Conservation (phyloP, 2,888 invertebrate genomes). For the Lypha dubia region DNA sequence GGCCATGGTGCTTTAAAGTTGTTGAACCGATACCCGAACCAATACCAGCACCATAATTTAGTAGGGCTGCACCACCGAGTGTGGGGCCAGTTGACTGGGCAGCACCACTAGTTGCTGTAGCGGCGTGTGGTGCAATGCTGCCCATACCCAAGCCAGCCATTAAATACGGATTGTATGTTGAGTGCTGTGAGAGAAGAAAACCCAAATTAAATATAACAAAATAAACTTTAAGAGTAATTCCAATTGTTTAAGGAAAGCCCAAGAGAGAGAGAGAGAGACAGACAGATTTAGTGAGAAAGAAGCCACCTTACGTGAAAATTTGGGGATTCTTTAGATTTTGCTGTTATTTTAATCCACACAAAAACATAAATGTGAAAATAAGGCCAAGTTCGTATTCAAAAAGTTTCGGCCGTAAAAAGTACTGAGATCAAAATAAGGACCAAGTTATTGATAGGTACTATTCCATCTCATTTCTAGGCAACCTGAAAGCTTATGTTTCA, state of each 20-base stretch:
- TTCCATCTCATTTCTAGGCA: no score
- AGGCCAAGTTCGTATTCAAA: no score
- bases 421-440: no score
- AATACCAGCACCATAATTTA: constrained; percentile 68
- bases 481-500: no score
- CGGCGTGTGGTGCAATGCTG: constrained; percentile 67
- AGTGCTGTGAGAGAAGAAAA: constrained; percentile 75
- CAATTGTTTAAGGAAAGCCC: not conserved
- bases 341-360: no score
- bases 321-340: no score
- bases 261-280: constrained; percentile 10
- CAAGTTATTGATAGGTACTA: no score
- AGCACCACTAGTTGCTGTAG: constrained; percentile 72
- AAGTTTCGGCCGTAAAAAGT: no score
- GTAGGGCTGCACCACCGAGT: constrained; percentile 75
- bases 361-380: no score
- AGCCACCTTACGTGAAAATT: no score
- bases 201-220: not conserved
- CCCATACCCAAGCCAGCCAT: constrained; percentile 80
- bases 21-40: constrained; percentile 53
- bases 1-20: constrained; percentile 77
- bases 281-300: not conserved
- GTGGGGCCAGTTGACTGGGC: constrained; percentile 73
- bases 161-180: constrained; percentile 79
- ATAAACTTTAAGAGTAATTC: constrained; percentile 4